Conservation (phyloP, 2,797 vertebrate genomes). For the Enteromius treurensis region DNA sequence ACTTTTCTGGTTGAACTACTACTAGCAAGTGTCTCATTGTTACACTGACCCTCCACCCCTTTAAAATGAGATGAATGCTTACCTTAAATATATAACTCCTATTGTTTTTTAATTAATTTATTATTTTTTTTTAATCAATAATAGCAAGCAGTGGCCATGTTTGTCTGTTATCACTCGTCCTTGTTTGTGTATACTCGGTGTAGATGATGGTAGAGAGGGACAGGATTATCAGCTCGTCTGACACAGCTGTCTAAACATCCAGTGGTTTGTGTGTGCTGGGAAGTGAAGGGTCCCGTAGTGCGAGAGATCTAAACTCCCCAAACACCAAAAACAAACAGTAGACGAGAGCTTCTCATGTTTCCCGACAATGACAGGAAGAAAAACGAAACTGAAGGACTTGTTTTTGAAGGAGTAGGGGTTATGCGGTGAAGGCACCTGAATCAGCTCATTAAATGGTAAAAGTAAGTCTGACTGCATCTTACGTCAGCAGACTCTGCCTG, state of each 20-base stretch:
- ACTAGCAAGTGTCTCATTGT: neutral
- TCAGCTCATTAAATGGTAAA: neutral
- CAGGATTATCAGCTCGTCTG: constrained; percentile 14
- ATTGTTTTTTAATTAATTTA: neutral
- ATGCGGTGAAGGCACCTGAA: neutral
- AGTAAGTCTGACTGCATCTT: too few species aligned
- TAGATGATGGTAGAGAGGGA: neutral
- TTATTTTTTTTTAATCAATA: neutral
- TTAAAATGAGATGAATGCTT: neutral
- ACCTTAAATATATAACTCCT: neutral
- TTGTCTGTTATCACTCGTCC: constrained; percentile 18
- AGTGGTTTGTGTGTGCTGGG: neutral
- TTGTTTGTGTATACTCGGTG: constrained; percentile 18
- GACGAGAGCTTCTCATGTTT: neutral
- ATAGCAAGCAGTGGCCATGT: neutral
- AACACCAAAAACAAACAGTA: constrained; percentile 27
- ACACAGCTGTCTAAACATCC: constrained; percentile 55
- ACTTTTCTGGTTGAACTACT: neutral
- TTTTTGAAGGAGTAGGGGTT: neutral
- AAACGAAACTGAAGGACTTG: neutral
- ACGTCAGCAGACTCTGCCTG: too few species aligned
- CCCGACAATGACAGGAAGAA: neutral
- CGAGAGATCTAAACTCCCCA: constrained; percentile 5
- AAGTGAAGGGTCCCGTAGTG: neutral
- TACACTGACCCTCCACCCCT: neutral